These are phyloP conservation scores for Antennarius striatus DNA, from an alignment of 2,113 vertebrate genomes.

Conservation along the genomic window DNA sequence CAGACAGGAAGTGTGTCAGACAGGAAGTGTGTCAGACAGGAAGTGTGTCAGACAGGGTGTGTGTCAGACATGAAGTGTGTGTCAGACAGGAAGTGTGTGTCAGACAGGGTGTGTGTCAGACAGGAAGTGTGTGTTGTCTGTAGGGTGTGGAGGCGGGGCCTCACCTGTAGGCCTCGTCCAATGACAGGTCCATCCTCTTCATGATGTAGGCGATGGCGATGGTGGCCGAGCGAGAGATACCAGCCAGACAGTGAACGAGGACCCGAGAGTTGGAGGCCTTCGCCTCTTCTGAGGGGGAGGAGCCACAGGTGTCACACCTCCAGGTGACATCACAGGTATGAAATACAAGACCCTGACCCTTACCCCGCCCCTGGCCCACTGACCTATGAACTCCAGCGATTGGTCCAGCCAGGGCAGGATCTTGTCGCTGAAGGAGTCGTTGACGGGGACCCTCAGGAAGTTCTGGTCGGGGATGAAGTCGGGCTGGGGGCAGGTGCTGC, in stretches of 20 bases:
- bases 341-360: too few species aligned
- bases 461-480: conserved; percentile 94
- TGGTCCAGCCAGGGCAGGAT: conserved; percentile 96
- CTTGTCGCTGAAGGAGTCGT: conserved; percentile 97
- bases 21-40: too few species aligned
- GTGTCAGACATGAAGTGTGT: too few species aligned
- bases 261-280: conserved; percentile 86
- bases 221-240: conserved; percentile 83
- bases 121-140: too few species aligned
- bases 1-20: too few species aligned
- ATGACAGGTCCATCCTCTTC: conserved; percentile 82
- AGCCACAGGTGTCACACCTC: neutral
- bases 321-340: too few species aligned
- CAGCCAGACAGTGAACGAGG: conserved; percentile 84
- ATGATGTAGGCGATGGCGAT: conserved; percentile 87
- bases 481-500: conserved; percentile 94
- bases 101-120: too few species aligned
- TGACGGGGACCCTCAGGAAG: conserved; percentile 94
- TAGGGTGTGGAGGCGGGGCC: neutral
- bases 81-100: neutral
- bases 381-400: conserved; percentile 97
- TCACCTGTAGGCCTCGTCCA: conserved; percentile 86
- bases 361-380: conserved; percentile 24
- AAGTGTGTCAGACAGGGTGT: neutral
- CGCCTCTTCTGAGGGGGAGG: conserved; percentile 84